Conservation (phyloP, 2,113 vertebrate species). For the Crotalus tigris region DNA sequence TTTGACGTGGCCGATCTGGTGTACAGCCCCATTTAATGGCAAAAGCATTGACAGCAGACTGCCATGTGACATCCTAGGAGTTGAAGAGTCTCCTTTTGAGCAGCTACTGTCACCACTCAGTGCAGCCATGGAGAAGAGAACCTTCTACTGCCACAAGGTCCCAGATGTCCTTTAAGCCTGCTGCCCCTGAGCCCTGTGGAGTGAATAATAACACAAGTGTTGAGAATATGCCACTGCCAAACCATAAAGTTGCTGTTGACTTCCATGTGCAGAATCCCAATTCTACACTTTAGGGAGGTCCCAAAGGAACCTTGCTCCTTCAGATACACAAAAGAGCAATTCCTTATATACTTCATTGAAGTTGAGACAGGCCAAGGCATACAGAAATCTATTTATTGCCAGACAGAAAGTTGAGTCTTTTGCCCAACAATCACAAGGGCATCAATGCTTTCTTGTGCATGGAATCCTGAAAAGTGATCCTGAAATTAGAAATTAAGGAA, state of each 20-base stretch:
- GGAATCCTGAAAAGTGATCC: conserved; percentile 20
- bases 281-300: conserved; percentile 32
- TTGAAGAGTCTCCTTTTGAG: rapidly evolving
- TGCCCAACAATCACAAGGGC: conserved; percentile 12
- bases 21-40: not conserved
- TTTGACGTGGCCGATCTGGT: not conserved
- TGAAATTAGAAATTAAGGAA: conserved; percentile 35
- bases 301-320: not conserved
- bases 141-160: conserved; percentile 22
- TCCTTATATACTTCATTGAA: conserved; percentile 12
- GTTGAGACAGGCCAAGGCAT: conserved; percentile 41
- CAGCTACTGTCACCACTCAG: not conserved
- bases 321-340: conserved; percentile 38
- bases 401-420: conserved; percentile 30
- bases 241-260: not conserved
- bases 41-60: not conserved
- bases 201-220: not conserved
- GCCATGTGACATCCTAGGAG: no score
- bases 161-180: conserved; percentile 26
- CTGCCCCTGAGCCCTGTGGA: not conserved
- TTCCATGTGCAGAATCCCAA: conserved; percentile 8
- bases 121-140: conserved; percentile 16
- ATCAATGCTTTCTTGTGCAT: conserved; percentile 9
- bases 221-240: conserved; percentile 24
- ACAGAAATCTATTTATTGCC: conserved; percentile 45